phyloP scores from a whole-genome alignment of 2,113 vertebrate species.

The Trogon melanurus region DNA sequence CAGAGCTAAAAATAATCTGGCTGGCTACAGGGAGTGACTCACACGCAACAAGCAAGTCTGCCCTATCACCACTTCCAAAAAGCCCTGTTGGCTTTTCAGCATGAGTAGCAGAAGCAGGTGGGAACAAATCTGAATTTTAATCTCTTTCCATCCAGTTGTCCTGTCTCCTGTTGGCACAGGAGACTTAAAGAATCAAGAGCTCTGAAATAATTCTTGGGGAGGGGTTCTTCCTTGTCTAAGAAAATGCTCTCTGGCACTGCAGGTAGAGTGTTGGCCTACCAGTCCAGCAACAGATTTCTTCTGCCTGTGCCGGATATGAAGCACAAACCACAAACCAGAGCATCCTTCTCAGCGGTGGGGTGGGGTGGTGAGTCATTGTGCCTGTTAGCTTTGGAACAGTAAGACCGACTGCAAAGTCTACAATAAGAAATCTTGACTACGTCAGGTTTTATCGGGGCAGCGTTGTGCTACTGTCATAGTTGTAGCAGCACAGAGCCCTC shows the following conservation, averaged over 20 bases:
- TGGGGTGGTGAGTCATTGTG: background rate
- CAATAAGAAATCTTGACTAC: background rate
- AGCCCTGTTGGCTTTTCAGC: background rate
- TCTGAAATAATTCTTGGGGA: background rate
- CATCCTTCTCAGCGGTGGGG: background rate
- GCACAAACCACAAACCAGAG: slow-evolving; percentile 33
- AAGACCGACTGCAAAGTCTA: background rate
- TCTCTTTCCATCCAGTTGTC: slow-evolving; percentile 8
- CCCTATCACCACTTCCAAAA: slow-evolving; percentile 37
- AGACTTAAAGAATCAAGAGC: background rate
- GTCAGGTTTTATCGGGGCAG: background rate
- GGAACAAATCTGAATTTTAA: slow-evolving; percentile 38
- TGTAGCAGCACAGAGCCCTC: background rate
- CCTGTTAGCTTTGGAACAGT: background rate
- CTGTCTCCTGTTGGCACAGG: background rate
- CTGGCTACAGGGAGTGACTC: slow-evolving; percentile 66
- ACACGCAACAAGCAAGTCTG: slow-evolving; percentile 48
- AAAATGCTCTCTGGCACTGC: background rate
- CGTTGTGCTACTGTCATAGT: background rate
- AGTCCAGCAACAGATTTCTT: background rate
- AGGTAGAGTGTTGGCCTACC: background rate
- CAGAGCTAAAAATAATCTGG: slow-evolving; percentile 80
- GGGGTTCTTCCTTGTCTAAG: background rate
- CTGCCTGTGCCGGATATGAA: background rate
- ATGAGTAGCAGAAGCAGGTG: slow-evolving; percentile 75